Base-by-base conservation (phyloP, 2,797 vertebrate genomes). In the Arrhamphus sclerolepis region DNA sequence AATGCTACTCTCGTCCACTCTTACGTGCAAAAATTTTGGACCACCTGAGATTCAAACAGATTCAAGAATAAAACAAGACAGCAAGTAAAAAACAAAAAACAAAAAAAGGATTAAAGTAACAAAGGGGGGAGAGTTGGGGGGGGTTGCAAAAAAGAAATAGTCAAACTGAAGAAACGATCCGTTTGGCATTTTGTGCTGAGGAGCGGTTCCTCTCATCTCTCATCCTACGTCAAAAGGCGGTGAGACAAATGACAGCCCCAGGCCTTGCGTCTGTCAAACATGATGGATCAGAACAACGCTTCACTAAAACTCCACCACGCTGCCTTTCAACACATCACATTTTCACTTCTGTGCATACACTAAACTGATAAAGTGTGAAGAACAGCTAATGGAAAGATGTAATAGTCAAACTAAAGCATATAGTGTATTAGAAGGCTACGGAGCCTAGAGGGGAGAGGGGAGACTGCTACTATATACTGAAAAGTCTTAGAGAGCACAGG, bases 331-430 rank as follows among this genome's bases (percentile, higher is more conserved):
- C 86, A 70, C 72, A 71, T 85, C 82, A 83, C 82, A 81, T 77
- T 80, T 81, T 56, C 80, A 83, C 87, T 82, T 87, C 76, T 84
- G 82, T 88, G 80, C 82, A 87, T 84, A 87, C 80, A 85, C 86
- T 85, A 86, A 86, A 89, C 86, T 86, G 87, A 89, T 87, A 83
- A 83, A 85, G 76, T 80, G 79, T 70, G 84, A 72, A 71, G 66
- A 85, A 69, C 49, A 60, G 86, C 77, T 87, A 82, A 88, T 87
- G 79, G 84, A 83, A 87, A 85, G 84, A 86, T 85, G 80, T 85
- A 87, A 91, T 70, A 89, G 85, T 88, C 89, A 90, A 91, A 91
- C 82, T 85, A 87, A 86, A 89, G 88, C 43, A 46, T 46, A 21
- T 21, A 85, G 87, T 91, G 87, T 75, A 85, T 92, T 84, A 89